Percentiles rank a stretch among this genome's conserved stretches.
Conservation (phyloP, 2,113 vertebrate species). For the Oncorhynchus keta region DNA sequence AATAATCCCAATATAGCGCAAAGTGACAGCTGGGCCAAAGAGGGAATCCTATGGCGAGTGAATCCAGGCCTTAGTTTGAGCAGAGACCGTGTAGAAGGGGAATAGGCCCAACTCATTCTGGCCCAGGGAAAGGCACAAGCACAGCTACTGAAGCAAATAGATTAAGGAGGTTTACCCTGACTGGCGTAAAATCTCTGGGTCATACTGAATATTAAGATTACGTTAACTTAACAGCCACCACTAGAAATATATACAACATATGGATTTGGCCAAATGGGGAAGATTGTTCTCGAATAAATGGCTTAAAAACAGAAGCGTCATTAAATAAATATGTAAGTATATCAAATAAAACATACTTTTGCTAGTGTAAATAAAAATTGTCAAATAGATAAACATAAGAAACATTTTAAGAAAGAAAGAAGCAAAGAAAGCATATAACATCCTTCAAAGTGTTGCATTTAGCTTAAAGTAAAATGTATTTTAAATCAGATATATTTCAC, state of each 20-base stretch:
- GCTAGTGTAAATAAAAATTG: constrained; percentile 9
- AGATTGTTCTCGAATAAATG: constrained; percentile 33
- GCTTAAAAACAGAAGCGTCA: constrained; percentile 14
- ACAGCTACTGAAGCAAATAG: constrained; percentile 78
- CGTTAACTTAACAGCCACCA: constrained; percentile 48
- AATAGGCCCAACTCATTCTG: constrained; percentile 80
- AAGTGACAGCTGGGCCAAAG: neutral
- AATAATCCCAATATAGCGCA: neutral
- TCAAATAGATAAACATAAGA: constrained; percentile 24
- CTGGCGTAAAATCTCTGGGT: constrained; percentile 63
- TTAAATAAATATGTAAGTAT: no score
- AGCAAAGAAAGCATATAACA: constrained; percentile 59
- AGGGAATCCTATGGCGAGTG: constrained; percentile 9
- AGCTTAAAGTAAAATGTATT: constrained; percentile 13
- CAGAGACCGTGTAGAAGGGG: constrained; percentile 19
- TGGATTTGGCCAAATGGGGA: constrained; percentile 75
- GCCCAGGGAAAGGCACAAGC: constrained; percentile 68
- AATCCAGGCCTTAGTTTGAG: constrained; percentile 52
- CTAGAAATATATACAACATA: constrained; percentile 78
- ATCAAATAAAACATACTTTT: constrained; percentile 21
- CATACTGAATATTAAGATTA: constrained; percentile 55
- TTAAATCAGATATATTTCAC: constrained; percentile 35
- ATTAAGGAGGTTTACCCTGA: constrained; percentile 99
- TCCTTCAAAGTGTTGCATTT: constrained; percentile 34
- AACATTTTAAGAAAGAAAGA: constrained; percentile 58